Conservation (phyloP, 2,797 vertebrate species). For the Peromyscus eremicus region DNA sequence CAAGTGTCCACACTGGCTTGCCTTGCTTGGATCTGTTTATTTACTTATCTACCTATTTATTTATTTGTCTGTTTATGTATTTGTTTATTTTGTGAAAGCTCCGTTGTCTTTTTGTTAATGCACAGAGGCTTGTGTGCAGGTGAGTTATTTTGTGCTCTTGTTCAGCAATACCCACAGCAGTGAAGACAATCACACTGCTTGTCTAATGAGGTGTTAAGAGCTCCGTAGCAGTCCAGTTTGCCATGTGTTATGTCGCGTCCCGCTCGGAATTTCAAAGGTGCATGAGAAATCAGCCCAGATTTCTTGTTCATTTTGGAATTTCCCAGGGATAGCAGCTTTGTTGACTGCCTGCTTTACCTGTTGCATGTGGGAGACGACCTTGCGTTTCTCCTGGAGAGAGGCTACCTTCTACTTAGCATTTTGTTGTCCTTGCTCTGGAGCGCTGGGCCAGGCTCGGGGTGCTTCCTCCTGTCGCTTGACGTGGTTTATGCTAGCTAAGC, state of each 20-base stretch:
- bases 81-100: constrained; percentile 76
- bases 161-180: constrained; percentile 4
- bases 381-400: constrained; percentile 67
- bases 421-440: constrained; percentile 68
- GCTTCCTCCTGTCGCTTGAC: constrained; percentile 72
- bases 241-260: background rate
- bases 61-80: constrained; percentile 23
- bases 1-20: constrained; percentile 86
- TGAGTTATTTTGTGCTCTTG: constrained; percentile 64
- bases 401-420: constrained; percentile 55
- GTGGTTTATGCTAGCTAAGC: constrained; percentile 70
- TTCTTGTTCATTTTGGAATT: constrained; percentile 68
- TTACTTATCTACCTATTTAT: constrained; percentile 62
- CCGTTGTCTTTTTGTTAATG: constrained; percentile 19
- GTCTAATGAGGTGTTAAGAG: background rate
- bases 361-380: constrained; percentile 85
- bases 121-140: constrained; percentile 59
- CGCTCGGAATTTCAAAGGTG: constrained; percentile 76
- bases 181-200: constrained; percentile 28
- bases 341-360: constrained; percentile 86
- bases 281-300: constrained; percentile 73
- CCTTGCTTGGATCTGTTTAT: constrained; percentile 83
- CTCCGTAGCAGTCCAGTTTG: background rate
- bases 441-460: constrained; percentile 67
- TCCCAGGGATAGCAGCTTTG: constrained; percentile 45